Evolutionary conservation across 2,888 invertebrate species (phyloP).

Genomic region (Ormyrus thymus): DNA sequence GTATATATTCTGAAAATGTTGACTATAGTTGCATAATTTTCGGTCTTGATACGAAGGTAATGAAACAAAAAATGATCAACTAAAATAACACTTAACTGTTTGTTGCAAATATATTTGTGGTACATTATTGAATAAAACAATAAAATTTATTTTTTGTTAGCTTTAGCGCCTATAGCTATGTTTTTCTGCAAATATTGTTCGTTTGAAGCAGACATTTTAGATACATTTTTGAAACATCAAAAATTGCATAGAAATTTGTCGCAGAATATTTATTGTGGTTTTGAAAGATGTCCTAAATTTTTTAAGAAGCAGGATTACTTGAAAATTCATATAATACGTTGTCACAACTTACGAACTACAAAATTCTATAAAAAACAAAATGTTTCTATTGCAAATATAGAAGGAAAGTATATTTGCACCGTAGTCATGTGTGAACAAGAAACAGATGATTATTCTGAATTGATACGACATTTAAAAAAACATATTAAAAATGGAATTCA

Average conservation of each 20-base stretch:
- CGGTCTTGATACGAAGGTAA: too few species aligned
- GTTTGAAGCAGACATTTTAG: background rate
- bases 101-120: too few species aligned
- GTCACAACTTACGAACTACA: slow-evolving; percentile 14
- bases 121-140: too few species aligned
- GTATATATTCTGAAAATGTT: too few species aligned
- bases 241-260: slow-evolving; percentile 24
- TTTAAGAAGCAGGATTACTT: slow-evolving; percentile 20
- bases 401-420: slow-evolving; percentile 34
- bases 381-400: background rate
- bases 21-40: too few species aligned
- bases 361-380: background rate
- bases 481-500: slow-evolving; percentile 45
- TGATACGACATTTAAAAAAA: slow-evolving; percentile 53
- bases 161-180: background rate
- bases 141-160: too few species aligned
- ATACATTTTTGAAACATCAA: slow-evolving; percentile 14
- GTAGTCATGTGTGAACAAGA: slow-evolving; percentile 38
- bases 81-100: too few species aligned
- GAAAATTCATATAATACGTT: slow-evolving; percentile 30
- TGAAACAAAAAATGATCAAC: too few species aligned
- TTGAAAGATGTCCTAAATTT: slow-evolving; percentile 38
- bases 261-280: slow-evolving; percentile 35
- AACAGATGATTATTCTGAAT: slow-evolving; percentile 10
- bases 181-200: slow-evolving; percentile 22